Percentiles rank a stretch among this genome's conserved stretches.
Conservation (phyloP, 2,888 invertebrate species). For the Nephrotoma guestfalica region DNA sequence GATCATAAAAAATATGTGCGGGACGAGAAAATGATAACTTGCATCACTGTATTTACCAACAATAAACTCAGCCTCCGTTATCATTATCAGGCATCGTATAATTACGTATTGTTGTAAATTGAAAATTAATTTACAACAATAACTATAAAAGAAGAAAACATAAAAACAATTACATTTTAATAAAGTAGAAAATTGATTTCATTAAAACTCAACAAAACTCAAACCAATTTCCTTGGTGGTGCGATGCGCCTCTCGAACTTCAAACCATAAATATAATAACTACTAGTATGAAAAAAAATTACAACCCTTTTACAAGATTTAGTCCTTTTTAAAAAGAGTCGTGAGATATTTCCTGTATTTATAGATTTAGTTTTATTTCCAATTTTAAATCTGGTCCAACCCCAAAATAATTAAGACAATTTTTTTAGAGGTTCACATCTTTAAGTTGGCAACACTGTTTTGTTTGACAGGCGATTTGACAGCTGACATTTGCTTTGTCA, state of each 20-base stretch:
- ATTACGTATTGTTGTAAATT: background rate
- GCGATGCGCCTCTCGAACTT: background rate
- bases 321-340: background rate
- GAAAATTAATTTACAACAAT: background rate
- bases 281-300: background rate
- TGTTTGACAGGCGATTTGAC: too few species aligned
- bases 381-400: background rate
- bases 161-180: background rate
- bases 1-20: background rate
- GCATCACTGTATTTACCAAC: background rate
- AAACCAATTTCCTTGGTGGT: background rate
- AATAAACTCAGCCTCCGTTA: background rate
- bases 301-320: background rate
- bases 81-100: background rate
- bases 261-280: background rate
- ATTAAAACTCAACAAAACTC: background rate
- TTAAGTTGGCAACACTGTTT: too few species aligned
- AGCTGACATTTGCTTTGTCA: too few species aligned
- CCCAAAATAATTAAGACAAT: background rate
- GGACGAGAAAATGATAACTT: background rate
- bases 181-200: background rate
- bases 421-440: too few species aligned
- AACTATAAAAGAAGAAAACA: background rate
- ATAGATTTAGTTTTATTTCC: background rate
- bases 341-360: background rate